Base-by-base conservation (phyloP, 1,140 invertebrate genomes). In the Drosophila repletoides region DNA sequence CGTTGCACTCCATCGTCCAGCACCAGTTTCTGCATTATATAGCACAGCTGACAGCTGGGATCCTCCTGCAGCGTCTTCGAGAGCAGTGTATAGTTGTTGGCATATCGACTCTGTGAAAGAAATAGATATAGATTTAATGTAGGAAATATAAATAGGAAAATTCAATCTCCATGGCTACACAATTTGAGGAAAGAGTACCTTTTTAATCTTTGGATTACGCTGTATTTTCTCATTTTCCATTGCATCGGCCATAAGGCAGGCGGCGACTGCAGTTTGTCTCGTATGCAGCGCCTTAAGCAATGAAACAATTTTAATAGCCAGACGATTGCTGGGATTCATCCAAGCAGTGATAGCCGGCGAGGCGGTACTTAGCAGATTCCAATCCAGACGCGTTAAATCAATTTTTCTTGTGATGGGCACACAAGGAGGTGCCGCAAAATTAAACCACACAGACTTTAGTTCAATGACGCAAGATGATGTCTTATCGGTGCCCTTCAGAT, bases 311-410 rank as follows among this genome's bases (percentile, higher is more conserved):
- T 95, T 93, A 24, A 97, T 95, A 41, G 96, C 95, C 31, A 98
- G 93, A 17, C 96, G 92, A 91, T 99, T 98, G 83, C 95, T 95
- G 0, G 97, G 97, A 92, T 98, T 98, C 94, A 99, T 95, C 98
- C 98, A 99, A 0, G 98, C 97, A 88, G 98, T 98, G 58, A 98
- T 98, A 0, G 97, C 96, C 0, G 98, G 97, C 0, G 97, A 98
- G 4, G 97, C 97, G 3, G 98, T 99, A 90, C 97, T 98, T 15
- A 99, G 90, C 12, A 99, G 91, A 91, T 99, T 99, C 97, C 98
- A 99, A 90, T 99, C 98, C 55, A 98, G 91, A 74, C 95, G 94
- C 0, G 97, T 98, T 83, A 96, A 98, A 90, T 99, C 97, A 58
- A 98, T 97, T 92, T 98, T 98, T 41, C 96, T 93, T 0, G 97